These are phyloP conservation scores for Stercorarius parasiticus DNA, from an alignment of 2,113 vertebrate species.

Conservation along the genomic window DNA sequence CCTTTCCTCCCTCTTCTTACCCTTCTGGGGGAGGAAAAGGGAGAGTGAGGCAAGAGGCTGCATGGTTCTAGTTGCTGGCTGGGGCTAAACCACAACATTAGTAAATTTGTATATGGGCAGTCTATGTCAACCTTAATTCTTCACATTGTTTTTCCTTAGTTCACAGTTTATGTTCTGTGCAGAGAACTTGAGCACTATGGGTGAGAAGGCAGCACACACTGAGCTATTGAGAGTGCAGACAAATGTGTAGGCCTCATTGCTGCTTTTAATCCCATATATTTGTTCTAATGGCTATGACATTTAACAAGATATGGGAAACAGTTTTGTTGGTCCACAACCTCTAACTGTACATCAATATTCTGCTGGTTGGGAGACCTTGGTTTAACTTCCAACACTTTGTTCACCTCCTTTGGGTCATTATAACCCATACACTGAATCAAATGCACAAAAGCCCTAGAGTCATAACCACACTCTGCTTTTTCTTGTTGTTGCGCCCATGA, in stretches of 20 bases:
- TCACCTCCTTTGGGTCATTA: background rate
- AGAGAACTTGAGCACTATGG: background rate
- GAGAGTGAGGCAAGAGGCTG: background rate
- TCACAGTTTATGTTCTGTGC: background rate
- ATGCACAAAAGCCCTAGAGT: background rate
- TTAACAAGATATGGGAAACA: background rate
- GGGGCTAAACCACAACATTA: background rate
- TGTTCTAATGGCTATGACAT: background rate
- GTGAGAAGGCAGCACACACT: background rate
- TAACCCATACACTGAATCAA: background rate
- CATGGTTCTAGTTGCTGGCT: background rate
- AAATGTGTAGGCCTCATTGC: background rate
- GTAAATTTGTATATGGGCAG: background rate
- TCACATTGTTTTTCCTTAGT: background rate
- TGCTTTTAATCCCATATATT: background rate
- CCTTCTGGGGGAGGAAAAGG: background rate
- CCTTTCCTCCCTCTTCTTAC: background rate
- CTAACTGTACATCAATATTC: background rate
- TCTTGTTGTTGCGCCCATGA: background rate
- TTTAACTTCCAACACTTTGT: constrained; percentile 11
- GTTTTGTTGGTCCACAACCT: background rate
- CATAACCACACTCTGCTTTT: background rate
- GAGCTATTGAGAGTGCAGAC: background rate
- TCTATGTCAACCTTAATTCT: background rate
- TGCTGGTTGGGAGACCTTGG: background rate